Conservation (phyloP, 2,888 invertebrate species). For the Bimastos eiseni region DNA sequence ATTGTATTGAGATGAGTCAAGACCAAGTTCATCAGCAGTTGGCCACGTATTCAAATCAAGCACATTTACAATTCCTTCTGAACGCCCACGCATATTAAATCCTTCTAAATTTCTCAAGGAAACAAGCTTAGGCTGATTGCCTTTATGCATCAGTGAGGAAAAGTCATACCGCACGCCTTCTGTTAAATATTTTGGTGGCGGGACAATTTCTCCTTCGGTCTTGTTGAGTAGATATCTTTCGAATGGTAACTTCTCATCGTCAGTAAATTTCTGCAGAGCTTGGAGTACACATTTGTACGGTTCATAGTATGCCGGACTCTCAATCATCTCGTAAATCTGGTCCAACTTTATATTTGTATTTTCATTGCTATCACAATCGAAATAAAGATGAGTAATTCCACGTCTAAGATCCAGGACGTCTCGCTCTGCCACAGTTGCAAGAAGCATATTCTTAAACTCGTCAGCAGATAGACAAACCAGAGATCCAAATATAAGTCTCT, state of each 20-base stretch:
- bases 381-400: slow-evolving; percentile 54
- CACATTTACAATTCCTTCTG: neutral
- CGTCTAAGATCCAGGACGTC: slow-evolving; percentile 54
- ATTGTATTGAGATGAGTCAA: slow-evolving; percentile 48
- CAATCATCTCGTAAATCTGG: slow-evolving; percentile 68
- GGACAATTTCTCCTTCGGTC: too few relatives aligned
- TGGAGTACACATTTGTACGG: slow-evolving; percentile 75
- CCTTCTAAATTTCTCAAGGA: neutral
- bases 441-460: slow-evolving; percentile 71
- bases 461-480: slow-evolving; percentile 73
- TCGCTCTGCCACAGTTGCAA: slow-evolving; percentile 72
- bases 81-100: neutral
- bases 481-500: slow-evolving; percentile 73
- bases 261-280: slow-evolving; percentile 69
- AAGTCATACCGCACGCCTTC: slow-evolving; percentile 25
- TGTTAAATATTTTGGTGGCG: neutral
- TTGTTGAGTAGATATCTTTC: slow-evolving; percentile 70
- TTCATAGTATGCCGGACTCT: slow-evolving; percentile 77
- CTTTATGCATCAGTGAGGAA: neutral
- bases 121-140: neutral
- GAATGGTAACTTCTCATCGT: slow-evolving; percentile 68
- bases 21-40: slow-evolving; percentile 40
- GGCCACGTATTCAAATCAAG: slow-evolving; percentile 45
- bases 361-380: neutral
- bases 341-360: neutral